Conservation (phyloP, 2,797 vertebrate genomes). For the Carcharodon carcharias region DNA sequence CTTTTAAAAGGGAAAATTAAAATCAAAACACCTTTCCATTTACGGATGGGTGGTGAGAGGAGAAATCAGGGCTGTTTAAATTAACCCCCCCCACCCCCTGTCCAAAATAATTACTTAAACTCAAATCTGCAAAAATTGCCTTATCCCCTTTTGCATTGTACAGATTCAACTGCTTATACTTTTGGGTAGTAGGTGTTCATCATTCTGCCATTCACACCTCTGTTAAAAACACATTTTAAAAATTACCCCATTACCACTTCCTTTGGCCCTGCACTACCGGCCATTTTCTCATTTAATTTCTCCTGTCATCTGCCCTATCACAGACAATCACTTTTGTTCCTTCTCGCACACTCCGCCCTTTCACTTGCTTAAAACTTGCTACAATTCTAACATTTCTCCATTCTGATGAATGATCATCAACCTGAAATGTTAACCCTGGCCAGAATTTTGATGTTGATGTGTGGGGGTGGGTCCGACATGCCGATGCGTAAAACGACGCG, state of each 20-base stretch:
- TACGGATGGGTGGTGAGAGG: no score
- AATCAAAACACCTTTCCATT: no score
- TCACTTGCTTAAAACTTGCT: background rate
- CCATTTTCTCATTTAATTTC: background rate
- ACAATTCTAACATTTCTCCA: background rate
- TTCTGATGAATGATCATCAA: background rate
- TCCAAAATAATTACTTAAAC: background rate
- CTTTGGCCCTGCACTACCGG: no score
- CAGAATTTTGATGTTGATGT: no score
- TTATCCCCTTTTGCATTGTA: background rate
- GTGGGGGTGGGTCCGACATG: no score
- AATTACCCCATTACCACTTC: no score
- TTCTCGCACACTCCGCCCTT: no score
- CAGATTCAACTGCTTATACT: background rate
- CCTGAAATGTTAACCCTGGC: background rate
- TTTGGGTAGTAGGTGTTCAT: background rate
- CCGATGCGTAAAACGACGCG: no score
- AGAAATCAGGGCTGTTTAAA: no score
- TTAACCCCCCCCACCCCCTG: no score
- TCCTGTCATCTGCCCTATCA: background rate
- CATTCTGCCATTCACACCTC: background rate
- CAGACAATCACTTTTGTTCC: no score
- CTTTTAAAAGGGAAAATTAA: no score
- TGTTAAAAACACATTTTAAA: background rate
- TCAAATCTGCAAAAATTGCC: background rate